Percentiles rank a stretch among this genome's conserved stretches.
Conservation (phyloP, 2,888 invertebrate genomes). For the Limnephilus rhombicus region DNA sequence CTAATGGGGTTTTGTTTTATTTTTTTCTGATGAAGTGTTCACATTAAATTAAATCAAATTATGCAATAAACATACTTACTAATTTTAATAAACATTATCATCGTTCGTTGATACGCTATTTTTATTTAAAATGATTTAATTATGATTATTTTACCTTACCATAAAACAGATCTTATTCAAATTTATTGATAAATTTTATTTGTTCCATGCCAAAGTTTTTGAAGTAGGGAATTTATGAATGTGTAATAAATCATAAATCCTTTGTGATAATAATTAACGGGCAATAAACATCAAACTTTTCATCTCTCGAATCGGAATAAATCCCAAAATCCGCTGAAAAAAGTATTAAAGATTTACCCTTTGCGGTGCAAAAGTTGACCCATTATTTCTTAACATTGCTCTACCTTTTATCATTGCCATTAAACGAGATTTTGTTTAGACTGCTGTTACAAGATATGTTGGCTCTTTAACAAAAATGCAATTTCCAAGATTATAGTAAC, state of each 20-base stretch:
- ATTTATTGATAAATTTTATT: neutral
- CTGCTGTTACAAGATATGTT: too few relatives aligned
- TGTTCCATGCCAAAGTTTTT: neutral
- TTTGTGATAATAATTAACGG: neutral
- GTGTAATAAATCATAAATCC: neutral
- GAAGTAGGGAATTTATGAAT: neutral
- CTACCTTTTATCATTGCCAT: too few relatives aligned
- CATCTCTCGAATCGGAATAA: neutral
- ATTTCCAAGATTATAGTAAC: too few relatives aligned
- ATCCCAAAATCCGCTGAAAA: neutral
- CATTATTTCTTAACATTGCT: neutral
- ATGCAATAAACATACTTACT: neutral
- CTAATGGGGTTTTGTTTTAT: too few relatives aligned
- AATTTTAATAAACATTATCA: neutral
- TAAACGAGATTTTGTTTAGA: too few relatives aligned
- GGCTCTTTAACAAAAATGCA: too few relatives aligned
- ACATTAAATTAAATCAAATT: neutral
- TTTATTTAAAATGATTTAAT: too few relatives aligned
- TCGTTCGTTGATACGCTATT: too few relatives aligned
- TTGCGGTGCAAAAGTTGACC: neutral
- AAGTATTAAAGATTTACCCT: neutral
- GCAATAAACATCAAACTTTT: neutral
- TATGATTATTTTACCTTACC: neutral
- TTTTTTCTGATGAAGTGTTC: too few relatives aligned
- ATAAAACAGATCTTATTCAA: neutral